Evolutionary conservation across 2,797 vertebrate genomes (phyloP).

Genomic region (Myripristis jacobus): DNA sequence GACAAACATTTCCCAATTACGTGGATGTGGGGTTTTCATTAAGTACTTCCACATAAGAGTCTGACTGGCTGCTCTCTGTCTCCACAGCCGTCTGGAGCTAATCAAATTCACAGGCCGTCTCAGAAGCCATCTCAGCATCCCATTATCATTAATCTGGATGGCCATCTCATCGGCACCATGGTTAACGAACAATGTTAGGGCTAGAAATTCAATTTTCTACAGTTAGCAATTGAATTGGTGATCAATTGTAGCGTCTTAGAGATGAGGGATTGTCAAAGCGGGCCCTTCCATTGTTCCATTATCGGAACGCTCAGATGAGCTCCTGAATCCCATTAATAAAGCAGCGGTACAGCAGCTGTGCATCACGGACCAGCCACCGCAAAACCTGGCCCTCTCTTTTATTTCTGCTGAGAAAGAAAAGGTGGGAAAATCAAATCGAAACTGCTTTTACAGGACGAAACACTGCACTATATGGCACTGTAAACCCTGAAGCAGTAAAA

Average conservation of each 20-base stretch:
- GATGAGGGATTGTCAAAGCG: constrained; percentile 83
- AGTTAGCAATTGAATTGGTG: constrained; percentile 86
- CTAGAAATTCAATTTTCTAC: constrained; percentile 87
- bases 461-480: constrained; percentile 23
- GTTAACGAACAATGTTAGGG: constrained; percentile 88
- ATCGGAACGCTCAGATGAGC: constrained; percentile 80
- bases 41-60: constrained; percentile 84
- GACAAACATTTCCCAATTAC: constrained; percentile 87
- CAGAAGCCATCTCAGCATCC: constrained; percentile 82
- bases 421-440: constrained; percentile 40
- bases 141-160: constrained; percentile 89
- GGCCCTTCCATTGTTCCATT: constrained; percentile 80
- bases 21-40: constrained; percentile 84
- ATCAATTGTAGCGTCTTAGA: constrained; percentile 83
- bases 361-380: constrained; percentile 52
- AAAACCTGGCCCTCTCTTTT: constrained; percentile 43
- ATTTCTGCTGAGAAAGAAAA: constrained; percentile 36
- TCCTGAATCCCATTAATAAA: constrained; percentile 83
- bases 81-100: constrained; percentile 83
- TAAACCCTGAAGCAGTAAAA: background rate
- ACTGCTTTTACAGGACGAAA: constrained; percentile 58
- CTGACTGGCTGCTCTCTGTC: constrained; percentile 80
- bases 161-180: constrained; percentile 86
- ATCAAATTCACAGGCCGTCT: constrained; percentile 86
- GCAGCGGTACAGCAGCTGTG: constrained; percentile 59